Evolutionary conservation across 2,113 vertebrate species (phyloP).

Genomic region (Chloropsis hardwickii): DNA sequence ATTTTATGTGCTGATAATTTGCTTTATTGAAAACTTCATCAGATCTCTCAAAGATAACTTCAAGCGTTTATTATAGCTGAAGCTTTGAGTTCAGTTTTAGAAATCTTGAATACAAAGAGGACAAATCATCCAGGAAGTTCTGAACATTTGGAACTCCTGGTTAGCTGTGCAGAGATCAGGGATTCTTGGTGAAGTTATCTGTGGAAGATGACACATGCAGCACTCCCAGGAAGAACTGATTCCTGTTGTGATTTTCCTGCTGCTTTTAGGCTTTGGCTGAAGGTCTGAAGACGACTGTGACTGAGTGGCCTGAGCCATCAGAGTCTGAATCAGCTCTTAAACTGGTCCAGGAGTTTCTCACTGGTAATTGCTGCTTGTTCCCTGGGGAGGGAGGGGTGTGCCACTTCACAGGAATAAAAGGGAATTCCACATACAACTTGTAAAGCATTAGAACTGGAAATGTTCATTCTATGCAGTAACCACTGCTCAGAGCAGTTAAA

Average conservation of each 20-base stretch:
- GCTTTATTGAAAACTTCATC: background rate
- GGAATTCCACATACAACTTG: background rate
- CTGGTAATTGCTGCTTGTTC: conserved; percentile 72
- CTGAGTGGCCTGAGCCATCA: conserved; percentile 85
- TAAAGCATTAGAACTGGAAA: background rate
- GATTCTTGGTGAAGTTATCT: background rate
- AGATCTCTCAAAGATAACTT: background rate
- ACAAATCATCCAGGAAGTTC: background rate
- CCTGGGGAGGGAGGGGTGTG: background rate
- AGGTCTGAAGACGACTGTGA: conserved; percentile 83
- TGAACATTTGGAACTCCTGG: background rate
- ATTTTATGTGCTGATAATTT: background rate
- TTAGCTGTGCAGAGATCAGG: background rate
- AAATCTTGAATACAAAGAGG: background rate
- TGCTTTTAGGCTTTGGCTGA: conserved; percentile 81
- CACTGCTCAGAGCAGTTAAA: background rate
- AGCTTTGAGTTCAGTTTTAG: background rate
- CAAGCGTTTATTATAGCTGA: background rate
- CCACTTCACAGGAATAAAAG: background rate
- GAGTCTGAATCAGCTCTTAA: conserved; percentile 79
- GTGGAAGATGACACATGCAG: background rate
- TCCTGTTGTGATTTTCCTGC: background rate
- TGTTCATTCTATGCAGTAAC: background rate
- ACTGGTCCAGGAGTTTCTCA: conserved; percentile 82
- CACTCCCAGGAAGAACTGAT: background rate